phyloP scores from a whole-genome alignment of 2,797 vertebrate species.

The Austrolebias charrua region DNA sequence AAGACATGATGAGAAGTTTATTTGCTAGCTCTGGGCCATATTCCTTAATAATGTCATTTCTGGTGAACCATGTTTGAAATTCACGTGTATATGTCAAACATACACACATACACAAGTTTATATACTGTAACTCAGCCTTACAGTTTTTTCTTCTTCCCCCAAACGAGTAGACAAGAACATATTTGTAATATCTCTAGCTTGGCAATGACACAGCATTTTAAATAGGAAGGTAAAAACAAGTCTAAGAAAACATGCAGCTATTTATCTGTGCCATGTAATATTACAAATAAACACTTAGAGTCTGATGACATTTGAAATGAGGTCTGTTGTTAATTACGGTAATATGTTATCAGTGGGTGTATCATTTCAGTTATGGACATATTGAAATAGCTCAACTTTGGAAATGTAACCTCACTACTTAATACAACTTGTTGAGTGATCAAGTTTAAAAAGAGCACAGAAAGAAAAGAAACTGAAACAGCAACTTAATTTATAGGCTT shows the following conservation, averaged over 20 bases:
- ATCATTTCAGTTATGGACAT: not conserved
- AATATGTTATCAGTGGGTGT: not conserved
- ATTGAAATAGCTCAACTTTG: too few relatives aligned
- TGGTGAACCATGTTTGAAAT: slow-evolving; percentile 18
- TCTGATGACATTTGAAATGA: not conserved
- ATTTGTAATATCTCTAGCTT: not conserved
- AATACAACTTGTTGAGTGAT: too few relatives aligned
- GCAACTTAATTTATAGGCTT: too few relatives aligned
- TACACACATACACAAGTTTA: not conserved
- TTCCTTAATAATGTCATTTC: slow-evolving; percentile 28
- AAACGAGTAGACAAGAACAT: not conserved
- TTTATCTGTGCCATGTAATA: not conserved
- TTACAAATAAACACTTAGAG: not conserved
- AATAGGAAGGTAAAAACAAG: not conserved
- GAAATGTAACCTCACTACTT: too few relatives aligned
- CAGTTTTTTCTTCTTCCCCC: not conserved
- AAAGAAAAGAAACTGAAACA: too few relatives aligned
- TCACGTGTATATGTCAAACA: slow-evolving; percentile 8
- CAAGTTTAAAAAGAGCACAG: too few relatives aligned
- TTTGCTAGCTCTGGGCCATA: slow-evolving; percentile 22
- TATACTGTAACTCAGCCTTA: not conserved
- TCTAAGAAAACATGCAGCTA: not conserved
- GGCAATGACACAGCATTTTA: not conserved
- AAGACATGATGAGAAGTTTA: slow-evolving; percentile 12
- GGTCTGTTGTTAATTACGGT: not conserved